A percentile compares a stretch with the other conserved stretches of the same genome.
Evolutionary conservation across 1,140 invertebrate species (phyloP).

Genomic region (Rhynchophorus ferrugineus): DNA sequence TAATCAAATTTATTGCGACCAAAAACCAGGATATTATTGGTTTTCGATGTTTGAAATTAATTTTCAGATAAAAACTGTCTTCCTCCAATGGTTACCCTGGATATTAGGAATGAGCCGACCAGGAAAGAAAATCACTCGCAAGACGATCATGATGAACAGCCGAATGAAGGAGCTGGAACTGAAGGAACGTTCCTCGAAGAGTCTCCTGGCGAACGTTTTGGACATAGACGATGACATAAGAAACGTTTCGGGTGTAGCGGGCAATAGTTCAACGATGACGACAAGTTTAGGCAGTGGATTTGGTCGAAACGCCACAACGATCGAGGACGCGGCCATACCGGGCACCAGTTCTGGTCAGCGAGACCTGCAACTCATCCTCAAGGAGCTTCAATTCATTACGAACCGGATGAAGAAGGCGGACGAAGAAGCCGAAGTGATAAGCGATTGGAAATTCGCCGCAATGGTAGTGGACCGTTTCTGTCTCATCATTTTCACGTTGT

Average conservation of each 20-base stretch:
- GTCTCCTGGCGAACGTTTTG: conserved; percentile 88
- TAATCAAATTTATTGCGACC: too few relatives aligned
- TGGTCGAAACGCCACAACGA: conserved; percentile 45
- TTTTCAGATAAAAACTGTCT: conserved; percentile 78
- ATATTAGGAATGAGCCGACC: conserved; percentile 89
- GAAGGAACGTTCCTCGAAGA: conserved; percentile 78
- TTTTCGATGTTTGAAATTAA: not conserved
- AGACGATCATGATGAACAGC: conserved; percentile 76
- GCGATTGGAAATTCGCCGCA: conserved; percentile 99
- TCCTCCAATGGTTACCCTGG: conserved; percentile 95
- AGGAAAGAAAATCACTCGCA: conserved; percentile 86
- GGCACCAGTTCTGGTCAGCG: conserved; percentile 47
- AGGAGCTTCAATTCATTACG: conserved; percentile 92
- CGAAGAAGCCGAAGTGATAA: conserved; percentile 83
- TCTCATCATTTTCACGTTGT: conserved; percentile 92
- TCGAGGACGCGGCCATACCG: conserved; percentile 48
- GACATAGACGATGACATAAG: conserved; percentile 90
- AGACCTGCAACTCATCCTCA: conserved; percentile 53
- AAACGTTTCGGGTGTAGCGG: conserved; percentile 34
- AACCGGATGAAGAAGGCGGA: conserved; percentile 82
- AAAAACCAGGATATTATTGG: too few relatives aligned
- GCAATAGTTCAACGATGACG: conserved; percentile 38
- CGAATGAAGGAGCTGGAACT: conserved; percentile 82
- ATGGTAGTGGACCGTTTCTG: conserved; percentile 98
- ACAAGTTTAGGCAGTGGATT: conserved; percentile 42